These are phyloP conservation scores for Mercenaria mercenaria DNA, from an alignment of 1,140 invertebrate species.

Conservation along the genomic window DNA sequence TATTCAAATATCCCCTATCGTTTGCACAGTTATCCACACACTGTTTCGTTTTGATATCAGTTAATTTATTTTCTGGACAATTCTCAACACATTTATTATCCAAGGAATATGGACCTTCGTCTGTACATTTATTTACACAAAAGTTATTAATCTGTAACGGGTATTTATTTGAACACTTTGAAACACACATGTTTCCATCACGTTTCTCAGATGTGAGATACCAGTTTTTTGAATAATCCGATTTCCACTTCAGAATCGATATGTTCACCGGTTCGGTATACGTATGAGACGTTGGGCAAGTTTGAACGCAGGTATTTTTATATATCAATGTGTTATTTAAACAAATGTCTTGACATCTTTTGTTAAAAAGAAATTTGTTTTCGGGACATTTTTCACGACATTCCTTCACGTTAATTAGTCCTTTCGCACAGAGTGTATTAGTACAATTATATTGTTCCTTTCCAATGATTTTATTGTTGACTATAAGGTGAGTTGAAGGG, in stretches of 20 bases:
- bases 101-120: background rate
- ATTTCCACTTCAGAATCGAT: background rate
- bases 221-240: background rate
- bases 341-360: background rate
- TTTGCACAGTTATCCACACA: background rate
- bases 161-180: background rate
- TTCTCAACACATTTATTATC: background rate
- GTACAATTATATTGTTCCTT: background rate
- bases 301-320: background rate
- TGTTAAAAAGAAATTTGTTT: background rate
- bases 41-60: background rate
- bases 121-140: background rate
- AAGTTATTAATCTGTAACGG: background rate
- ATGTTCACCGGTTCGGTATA: background rate
- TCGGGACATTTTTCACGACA: background rate
- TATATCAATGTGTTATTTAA: background rate
- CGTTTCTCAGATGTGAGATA: background rate
- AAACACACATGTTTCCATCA: background rate
- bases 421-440: background rate
- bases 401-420: background rate
- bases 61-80: background rate
- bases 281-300: background rate
- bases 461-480: background rate
- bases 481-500: background rate
- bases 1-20: background rate